Percentiles rank a stretch among this genome's conserved stretches.
Conservation (phyloP, 1,140 invertebrate species). For the Drosophila melanica region DNA sequence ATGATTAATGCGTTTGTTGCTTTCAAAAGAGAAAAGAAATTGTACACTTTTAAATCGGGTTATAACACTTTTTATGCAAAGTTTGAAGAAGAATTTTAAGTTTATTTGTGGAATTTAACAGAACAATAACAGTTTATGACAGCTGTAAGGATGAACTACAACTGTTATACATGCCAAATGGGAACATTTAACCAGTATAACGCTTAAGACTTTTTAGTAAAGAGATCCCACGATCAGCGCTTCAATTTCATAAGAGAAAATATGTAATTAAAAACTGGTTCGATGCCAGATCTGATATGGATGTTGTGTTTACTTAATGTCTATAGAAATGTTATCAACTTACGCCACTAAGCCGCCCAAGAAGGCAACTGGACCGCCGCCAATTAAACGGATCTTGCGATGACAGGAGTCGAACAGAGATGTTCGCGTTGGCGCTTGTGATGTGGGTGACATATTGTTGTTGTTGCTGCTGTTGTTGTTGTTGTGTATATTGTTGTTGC, state of each 20-base stretch:
- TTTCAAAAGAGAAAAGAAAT: too few relatives aligned
- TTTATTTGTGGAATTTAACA: neutral
- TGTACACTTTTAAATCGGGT: too few relatives aligned
- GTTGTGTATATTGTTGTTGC: slow-evolving; percentile 24
- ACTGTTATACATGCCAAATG: neutral
- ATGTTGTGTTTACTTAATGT: neutral
- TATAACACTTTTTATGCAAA: too few relatives aligned
- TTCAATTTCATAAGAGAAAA: neutral
- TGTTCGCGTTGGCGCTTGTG: slow-evolving; percentile 85
- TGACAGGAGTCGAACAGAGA: slow-evolving; percentile 89
- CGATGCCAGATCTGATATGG: neutral
- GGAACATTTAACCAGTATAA: neutral
- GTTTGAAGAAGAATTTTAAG: too few relatives aligned
- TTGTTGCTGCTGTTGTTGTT: slow-evolving; percentile 47
- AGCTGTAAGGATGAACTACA: neutral
- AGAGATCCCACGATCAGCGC: slow-evolving; percentile 20
- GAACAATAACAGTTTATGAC: neutral
- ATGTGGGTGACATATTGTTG: slow-evolving; percentile 80
- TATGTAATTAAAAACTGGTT: slow-evolving; percentile 22
- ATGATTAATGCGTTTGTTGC: too few relatives aligned
- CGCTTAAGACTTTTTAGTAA: neutral
- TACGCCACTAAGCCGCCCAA: slow-evolving; percentile 89
- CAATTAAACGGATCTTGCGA: slow-evolving; percentile 88
- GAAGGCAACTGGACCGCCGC: slow-evolving; percentile 87
- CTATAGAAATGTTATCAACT: slow-evolving; percentile 81